phyloP scores from a whole-genome alignment of 2,113 vertebrate species.

The Camelus bactrianus region DNA sequence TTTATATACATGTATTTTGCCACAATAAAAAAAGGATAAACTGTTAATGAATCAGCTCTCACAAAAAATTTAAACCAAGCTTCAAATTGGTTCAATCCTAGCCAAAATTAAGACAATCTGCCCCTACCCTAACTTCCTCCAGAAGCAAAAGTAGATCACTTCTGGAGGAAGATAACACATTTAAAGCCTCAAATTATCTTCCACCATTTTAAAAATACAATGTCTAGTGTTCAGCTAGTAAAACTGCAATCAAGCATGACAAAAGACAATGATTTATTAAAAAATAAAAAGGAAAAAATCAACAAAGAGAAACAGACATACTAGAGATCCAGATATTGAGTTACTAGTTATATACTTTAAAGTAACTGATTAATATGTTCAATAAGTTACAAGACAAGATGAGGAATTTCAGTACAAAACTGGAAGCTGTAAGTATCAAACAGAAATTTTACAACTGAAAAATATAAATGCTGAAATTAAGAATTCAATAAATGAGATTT shows the following conservation, averaged over 20 bases:
- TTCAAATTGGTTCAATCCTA: background rate
- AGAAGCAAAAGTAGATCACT: constrained; percentile 42
- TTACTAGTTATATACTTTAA: constrained; percentile 50
- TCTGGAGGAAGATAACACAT: constrained; percentile 20
- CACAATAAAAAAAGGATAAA: background rate
- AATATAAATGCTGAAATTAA: constrained; percentile 32
- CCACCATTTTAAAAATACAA: constrained; percentile 9
- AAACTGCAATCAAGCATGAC: constrained; percentile 37
- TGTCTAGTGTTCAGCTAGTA: constrained; percentile 2
- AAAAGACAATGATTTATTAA: constrained; percentile 28
- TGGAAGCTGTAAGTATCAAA: constrained; percentile 29
- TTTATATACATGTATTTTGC: constrained; percentile 25
- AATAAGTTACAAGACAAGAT: constrained; percentile 53
- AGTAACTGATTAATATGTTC: constrained; percentile 47
- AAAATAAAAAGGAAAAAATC: background rate
- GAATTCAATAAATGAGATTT: constrained; percentile 39
- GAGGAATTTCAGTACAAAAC: constrained; percentile 50
- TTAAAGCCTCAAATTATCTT: constrained; percentile 41
- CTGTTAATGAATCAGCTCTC: background rate
- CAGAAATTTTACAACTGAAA: constrained; percentile 59
- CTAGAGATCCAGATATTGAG: background rate
- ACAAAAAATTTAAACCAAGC: constrained; percentile 32
- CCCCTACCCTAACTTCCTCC: background rate
- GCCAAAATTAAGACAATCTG: constrained; percentile 21
- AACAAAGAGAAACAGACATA: background rate